phyloP scores from a whole-genome alignment of 2,797 vertebrate species.

The Adrianichthys oophorus region DNA sequence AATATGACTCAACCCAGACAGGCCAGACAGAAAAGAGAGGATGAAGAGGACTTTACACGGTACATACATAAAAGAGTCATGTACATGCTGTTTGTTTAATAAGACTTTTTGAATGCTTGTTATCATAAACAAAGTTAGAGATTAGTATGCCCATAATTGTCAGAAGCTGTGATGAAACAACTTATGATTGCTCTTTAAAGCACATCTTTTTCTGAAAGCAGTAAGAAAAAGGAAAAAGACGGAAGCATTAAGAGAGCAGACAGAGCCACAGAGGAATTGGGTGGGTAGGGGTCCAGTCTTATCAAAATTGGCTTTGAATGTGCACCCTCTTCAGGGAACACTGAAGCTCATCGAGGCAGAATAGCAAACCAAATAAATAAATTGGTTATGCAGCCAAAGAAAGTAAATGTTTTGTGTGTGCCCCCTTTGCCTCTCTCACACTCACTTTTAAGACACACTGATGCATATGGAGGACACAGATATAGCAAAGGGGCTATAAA shows the following conservation, averaged over 20 bases:
- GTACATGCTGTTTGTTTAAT: neutral
- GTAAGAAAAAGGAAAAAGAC: slow-evolving; percentile 48
- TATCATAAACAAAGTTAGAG: too few species aligned
- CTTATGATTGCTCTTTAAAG: slow-evolving; percentile 64
- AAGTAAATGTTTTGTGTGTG: slow-evolving; percentile 68
- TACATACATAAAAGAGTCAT: slow-evolving; percentile 43
- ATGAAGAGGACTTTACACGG: slow-evolving; percentile 96
- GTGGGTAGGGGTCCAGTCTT: slow-evolving; percentile 47
- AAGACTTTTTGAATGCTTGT: neutral
- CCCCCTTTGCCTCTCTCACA: slow-evolving; percentile 3
- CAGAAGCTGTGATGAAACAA: slow-evolving; percentile 47
- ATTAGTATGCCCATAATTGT: slow-evolving; percentile 16
- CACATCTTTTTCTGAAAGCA: slow-evolving; percentile 41
- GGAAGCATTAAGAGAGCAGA: slow-evolving; percentile 49
- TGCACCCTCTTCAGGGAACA: slow-evolving; percentile 63
- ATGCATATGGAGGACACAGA: slow-evolving; percentile 28
- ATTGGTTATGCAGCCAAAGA: slow-evolving; percentile 73
- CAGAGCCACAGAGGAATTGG: slow-evolving; percentile 1
- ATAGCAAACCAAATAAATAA: slow-evolving; percentile 78
- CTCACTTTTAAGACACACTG: slow-evolving; percentile 17
- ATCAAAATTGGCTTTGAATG: slow-evolving; percentile 76
- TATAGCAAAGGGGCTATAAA: slow-evolving; percentile 47
- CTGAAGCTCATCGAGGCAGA: slow-evolving; percentile 61
- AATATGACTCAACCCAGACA: slow-evolving; percentile 95
- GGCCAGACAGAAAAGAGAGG: slow-evolving; percentile 92